Evolutionary conservation across 2,113 vertebrate species (phyloP).

Genomic region (Daubentonia madagascariensis): DNA sequence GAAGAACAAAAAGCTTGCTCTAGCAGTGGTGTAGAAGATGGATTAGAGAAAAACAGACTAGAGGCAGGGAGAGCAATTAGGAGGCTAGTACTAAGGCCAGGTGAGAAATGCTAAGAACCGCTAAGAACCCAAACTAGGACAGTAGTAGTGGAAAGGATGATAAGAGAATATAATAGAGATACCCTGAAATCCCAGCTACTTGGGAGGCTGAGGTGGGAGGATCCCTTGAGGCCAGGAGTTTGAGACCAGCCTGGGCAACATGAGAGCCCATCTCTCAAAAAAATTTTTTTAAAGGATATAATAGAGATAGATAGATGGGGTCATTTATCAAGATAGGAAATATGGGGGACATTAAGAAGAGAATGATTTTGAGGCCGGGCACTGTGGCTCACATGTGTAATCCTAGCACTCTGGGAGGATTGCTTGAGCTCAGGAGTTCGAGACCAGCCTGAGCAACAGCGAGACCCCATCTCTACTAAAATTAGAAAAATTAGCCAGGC

Average conservation of each 20-base stretch:
- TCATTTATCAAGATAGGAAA: slow-evolving; percentile 7
- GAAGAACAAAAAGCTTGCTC: neutral
- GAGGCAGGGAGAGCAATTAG: neutral
- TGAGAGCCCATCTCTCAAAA: too few relatives aligned
- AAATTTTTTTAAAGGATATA: neutral
- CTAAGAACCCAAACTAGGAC: neutral
- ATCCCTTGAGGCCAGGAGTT: too few relatives aligned
- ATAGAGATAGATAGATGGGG: neutral
- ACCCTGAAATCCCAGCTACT: too few relatives aligned
- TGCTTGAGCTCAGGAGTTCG: too few relatives aligned
- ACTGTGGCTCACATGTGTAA: too few relatives aligned
- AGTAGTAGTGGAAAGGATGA: neutral
- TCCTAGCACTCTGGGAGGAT: too few relatives aligned
- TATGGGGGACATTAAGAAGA: neutral
- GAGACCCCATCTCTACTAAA: too few relatives aligned
- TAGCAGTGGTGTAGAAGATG: neutral
- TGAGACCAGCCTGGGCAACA: too few relatives aligned
- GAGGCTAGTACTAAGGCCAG: neutral
- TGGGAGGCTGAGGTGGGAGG: too few relatives aligned
- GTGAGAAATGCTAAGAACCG: neutral
- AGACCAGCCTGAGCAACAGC: too few relatives aligned
- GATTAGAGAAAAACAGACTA: neutral
- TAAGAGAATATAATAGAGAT: neutral
- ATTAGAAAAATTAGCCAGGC: too few relatives aligned
- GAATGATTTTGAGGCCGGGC: neutral